A percentile compares a stretch with the other conserved stretches of the same genome.
Evolutionary conservation across 2,113 vertebrate genomes (phyloP).

Genomic region (Paratilapia polleni): DNA sequence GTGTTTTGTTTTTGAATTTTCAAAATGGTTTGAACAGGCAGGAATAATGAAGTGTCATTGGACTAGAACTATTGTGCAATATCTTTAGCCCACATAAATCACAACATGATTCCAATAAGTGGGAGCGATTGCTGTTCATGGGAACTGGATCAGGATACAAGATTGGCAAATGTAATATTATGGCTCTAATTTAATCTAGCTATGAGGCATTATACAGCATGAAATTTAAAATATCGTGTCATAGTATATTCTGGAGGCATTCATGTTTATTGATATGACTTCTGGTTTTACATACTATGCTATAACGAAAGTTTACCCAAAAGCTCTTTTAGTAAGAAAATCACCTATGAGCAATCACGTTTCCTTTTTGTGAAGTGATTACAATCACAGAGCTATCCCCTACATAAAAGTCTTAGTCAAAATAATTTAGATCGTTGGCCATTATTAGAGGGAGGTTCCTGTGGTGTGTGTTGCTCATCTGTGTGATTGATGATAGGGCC

Average conservation of each 20-base stretch:
- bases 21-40: background rate
- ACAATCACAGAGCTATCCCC: background rate
- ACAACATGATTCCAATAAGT: conserved; percentile 12
- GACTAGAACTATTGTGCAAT: conserved; percentile 1
- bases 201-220: background rate
- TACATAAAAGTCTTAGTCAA: conserved; percentile 27
- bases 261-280: conserved; percentile 2
- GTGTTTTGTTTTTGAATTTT: background rate
- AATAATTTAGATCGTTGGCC: conserved; percentile 48
- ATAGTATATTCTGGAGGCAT: conserved; percentile 2
- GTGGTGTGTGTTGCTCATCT: conserved; percentile 63
- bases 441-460: conserved; percentile 48
- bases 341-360: background rate
- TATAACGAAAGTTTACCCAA: background rate
- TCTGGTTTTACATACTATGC: conserved; percentile 2
- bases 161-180: conserved; percentile 23
- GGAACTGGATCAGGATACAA: conserved; percentile 18
- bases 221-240: conserved; percentile 12
- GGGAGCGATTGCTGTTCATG: conserved; percentile 10
- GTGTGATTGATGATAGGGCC: conserved; percentile 71
- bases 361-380: conserved; percentile 23
- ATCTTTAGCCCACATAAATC: conserved; percentile 11
- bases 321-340: background rate
- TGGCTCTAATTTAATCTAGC: conserved; percentile 3
- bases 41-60: conserved; percentile 4